Evolutionary conservation across 2,888 invertebrate species (phyloP), one percentile per base, ranked within the genome.

Genomic region (Sphaeridia pumilis): DNA sequence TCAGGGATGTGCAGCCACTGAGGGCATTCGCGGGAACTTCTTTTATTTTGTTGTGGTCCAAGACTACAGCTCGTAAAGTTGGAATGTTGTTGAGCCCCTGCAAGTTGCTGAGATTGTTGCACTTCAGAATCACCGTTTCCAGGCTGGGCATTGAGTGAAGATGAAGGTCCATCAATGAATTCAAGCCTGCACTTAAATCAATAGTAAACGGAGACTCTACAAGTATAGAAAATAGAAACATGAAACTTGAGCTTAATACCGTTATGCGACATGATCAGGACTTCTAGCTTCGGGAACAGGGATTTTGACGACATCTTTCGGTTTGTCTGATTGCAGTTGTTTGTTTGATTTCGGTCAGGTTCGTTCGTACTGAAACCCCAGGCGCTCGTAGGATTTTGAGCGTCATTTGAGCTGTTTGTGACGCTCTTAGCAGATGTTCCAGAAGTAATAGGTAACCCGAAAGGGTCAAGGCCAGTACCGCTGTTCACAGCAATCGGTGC

Each of bases 221-320:
- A 44, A 27, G 24, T 44, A 14, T 44, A 10, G n/a, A 24, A 10
- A 12, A 27, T 7, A 4, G 20, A 27, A 27, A 12, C 3, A 38
- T 12, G 2, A 41, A 26, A 31, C 22, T 55, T n/a, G n/a, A n/a
- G n/a, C n/a, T n/a, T n/a, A n/a, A n/a, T 55, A 63, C 63, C 58
- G 35, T 63, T 63, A 42, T 63, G 63, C 4, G 63, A 53, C 57
- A 63, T 51, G 24, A 63, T 59, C 12, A 64, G 49, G 7, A 64
- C 58, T 57, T 64, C 64, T 10, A 64, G 34, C 17, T 59, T 52
- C 10, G 64, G 64, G 42, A 61, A 64, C 0, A 59, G 46, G 4
- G 52, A 41, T 47, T 59, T 61, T 3, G 49, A 26, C 14, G 43
- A 10, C 1, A 34, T 14, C 31, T 45, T 49, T 22, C 52, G 17